Evolutionary conservation across 2,888 invertebrate genomes (phyloP).

Genomic region (Pilophorus perplexus): DNA sequence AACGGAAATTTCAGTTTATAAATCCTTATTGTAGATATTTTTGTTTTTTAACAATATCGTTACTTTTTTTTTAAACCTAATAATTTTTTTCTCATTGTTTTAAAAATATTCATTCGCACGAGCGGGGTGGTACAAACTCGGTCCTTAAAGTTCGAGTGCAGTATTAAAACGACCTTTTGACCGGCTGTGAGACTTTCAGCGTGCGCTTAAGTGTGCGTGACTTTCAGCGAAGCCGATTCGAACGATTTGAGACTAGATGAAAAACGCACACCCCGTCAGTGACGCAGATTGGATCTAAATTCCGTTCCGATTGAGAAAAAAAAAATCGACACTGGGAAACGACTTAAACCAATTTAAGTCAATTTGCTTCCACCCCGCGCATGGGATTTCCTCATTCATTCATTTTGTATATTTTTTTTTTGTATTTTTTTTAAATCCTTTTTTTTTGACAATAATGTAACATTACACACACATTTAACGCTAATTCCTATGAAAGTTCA

Average conservation of each 20-base stretch:
- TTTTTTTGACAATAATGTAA: constrained; percentile 42
- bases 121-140: constrained; percentile 6
- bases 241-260: too few relatives aligned
- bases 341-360: too few relatives aligned
- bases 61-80: constrained; percentile 22
- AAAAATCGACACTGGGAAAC: too few relatives aligned
- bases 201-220: too few relatives aligned
- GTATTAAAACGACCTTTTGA: too few relatives aligned
- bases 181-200: too few relatives aligned
- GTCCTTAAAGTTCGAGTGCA: too few relatives aligned
- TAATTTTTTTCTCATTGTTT: constrained; percentile 27
- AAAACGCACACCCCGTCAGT: too few relatives aligned
- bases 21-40: constrained; percentile 27
- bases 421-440: constrained; percentile 24
- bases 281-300: too few relatives aligned
- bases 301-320: too few relatives aligned
- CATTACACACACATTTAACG: constrained; percentile 45
- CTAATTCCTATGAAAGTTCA: constrained; percentile 43
- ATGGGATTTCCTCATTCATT: constrained; percentile 10
- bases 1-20: constrained; percentile 43
- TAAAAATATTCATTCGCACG: constrained; percentile 11
- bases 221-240: too few relatives aligned
- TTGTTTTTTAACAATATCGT: constrained; percentile 9
- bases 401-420: constrained; percentile 35
- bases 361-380: constrained; percentile 35